phyloP scores from a whole-genome alignment of 2,113 vertebrate genomes.

The Bubalus kerabau region DNA sequence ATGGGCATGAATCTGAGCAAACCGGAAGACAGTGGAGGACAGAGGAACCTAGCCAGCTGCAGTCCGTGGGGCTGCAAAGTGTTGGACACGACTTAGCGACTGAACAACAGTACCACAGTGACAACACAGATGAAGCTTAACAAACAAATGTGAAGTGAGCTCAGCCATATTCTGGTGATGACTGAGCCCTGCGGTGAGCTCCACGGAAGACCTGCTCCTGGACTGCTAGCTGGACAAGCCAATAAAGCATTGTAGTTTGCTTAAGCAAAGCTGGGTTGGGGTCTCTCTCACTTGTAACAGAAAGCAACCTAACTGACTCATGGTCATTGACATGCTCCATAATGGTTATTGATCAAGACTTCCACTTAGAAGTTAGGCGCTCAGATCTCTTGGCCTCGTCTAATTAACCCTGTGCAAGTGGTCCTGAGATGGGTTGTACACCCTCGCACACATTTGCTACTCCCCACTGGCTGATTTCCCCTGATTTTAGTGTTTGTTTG shows the following conservation, averaged over 20 bases:
- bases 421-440: background rate
- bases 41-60: background rate
- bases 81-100: fast-evolving
- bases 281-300: background rate
- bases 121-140: background rate
- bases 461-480: background rate
- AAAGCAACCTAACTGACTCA: background rate
- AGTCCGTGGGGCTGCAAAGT: background rate
- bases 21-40: background rate
- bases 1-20: background rate
- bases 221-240: background rate
- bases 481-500: background rate
- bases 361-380: background rate
- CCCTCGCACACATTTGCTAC: too few relatives aligned
- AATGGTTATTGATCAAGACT: conserved; percentile 13
- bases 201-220: background rate
- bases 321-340: background rate
- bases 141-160: background rate
- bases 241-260: background rate
- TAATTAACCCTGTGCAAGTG: background rate
- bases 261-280: background rate
- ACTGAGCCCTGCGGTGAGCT: background rate
- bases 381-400: background rate
- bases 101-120: too few relatives aligned
- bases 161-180: background rate